A percentile compares a stretch with the other conserved stretches of the same genome.
These are phyloP conservation scores for Marmota flaviventris DNA, from an alignment of 2,113 vertebrate species.

Conservation along the genomic window DNA sequence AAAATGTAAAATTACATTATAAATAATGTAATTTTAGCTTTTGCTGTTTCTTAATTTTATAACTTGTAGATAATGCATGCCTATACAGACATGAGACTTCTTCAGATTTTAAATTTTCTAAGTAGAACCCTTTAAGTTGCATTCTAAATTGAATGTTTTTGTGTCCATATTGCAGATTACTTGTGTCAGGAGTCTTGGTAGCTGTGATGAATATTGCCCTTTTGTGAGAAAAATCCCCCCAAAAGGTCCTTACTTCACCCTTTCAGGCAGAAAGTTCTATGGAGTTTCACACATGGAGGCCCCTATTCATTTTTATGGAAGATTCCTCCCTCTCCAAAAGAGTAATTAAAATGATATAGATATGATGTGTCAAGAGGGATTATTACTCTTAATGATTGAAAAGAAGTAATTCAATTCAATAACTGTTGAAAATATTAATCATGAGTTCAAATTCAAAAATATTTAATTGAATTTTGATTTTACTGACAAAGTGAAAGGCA, in stretches of 20 bases:
- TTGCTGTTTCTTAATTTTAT: conserved; percentile 51
- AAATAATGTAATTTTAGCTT: background rate
- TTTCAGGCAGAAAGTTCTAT: background rate
- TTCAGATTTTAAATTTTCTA: background rate
- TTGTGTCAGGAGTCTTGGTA: background rate
- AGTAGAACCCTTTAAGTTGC: background rate
- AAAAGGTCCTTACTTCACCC: background rate
- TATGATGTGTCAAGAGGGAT: background rate
- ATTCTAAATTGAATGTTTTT: background rate
- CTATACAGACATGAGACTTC: background rate
- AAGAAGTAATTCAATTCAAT: background rate
- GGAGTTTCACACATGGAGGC: background rate
- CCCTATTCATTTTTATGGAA: background rate
- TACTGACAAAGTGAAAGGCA: background rate
- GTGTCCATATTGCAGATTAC: background rate
- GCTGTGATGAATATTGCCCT: background rate
- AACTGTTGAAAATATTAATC: conserved; percentile 20
- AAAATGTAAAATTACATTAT: conserved; percentile 20
- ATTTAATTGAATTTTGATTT: conserved; percentile 12
- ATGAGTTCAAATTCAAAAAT: background rate
- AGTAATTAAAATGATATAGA: conserved; percentile 49
- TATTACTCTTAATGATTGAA: conserved; percentile 12
- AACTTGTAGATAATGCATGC: background rate
- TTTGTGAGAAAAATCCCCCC: background rate
- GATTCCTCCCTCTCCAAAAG: background rate